Conservation (phyloP, 2,113 vertebrate genomes). For the Cyanistes caeruleus region DNA sequence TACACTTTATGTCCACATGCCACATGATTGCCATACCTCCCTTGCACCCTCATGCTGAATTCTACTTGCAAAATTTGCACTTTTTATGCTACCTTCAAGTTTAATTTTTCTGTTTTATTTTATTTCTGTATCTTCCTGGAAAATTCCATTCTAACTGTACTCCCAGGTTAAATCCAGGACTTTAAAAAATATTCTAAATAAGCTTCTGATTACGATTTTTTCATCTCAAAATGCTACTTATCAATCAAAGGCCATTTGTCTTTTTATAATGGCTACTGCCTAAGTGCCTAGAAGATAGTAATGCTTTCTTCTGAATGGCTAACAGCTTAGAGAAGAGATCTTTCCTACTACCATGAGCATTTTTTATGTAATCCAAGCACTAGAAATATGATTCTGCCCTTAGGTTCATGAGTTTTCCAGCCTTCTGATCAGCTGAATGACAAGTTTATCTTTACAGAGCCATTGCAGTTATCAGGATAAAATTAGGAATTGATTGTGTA, state of each 20-base stretch:
- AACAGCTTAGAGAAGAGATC: background rate
- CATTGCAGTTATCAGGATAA: background rate
- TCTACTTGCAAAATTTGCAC: background rate
- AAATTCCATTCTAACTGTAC: background rate
- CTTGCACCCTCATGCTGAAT: background rate
- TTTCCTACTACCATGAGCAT: background rate
- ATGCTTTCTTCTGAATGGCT: background rate
- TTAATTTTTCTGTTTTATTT: background rate
- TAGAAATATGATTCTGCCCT: background rate
- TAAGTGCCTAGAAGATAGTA: background rate
- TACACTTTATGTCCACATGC: background rate
- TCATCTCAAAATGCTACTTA: background rate
- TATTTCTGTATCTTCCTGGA: background rate
- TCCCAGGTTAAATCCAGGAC: background rate
- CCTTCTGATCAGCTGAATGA: background rate
- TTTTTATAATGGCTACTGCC: background rate
- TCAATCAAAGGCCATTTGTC: background rate
- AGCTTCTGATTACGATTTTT: background rate
- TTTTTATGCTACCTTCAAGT: background rate
- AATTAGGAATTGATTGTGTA: background rate
- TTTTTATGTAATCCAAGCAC: background rate
- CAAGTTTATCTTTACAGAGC: background rate
- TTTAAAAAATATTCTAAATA: background rate
- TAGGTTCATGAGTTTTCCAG: background rate
- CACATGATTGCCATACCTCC: background rate